Evolutionary conservation across 2,797 vertebrate genomes (phyloP), one percentile per base, ranked within the genome.

Genomic region (Ceryle rudis): DNA sequence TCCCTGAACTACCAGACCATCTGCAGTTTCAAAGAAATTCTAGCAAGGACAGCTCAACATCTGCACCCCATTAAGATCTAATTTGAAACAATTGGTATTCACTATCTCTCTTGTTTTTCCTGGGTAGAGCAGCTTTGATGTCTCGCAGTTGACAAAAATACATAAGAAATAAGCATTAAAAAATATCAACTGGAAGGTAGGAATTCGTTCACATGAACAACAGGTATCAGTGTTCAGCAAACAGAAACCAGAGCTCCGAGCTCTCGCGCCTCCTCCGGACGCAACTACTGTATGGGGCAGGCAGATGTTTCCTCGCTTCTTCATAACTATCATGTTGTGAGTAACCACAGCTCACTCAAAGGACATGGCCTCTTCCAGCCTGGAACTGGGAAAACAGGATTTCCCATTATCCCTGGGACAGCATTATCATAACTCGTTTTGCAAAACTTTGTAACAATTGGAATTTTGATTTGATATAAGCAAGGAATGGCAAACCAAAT

Each of bases 61-160:
- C 97, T 98, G 97, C 79, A 92, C 87, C 86, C 93, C 95, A 85
- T 97, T 95, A 97, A 57, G 52, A 69, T 79, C 79, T 93, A 86
- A 89, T 97, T 97, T 96, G 80, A 97, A 97, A 96, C 95, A 95
- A 97, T 97, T 95, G 95, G 92, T 92, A 83, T 95, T 97, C 47
- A 6, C 79, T 73, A 92, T 97, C 89, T 86, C 81, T 54, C 81
- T 90, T 93, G 92, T 74, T 96, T 97, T 97, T 93, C 89, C 94
- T 90, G 90, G 73, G 77, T 81, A 91, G 79, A 93, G 93, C 55
- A 71, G 86, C 94, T 97, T 97, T 96, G 95, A 97, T 96, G 94
- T 88, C 60, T 65, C 84, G 41, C 51, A 78, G 75, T 61, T 52
- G 79, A 94, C 94, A 94, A 93, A 97, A 96, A 90, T 26, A 69